Conservation (phyloP, 2,113 vertebrate species). For the Phrynosoma blainvillii region DNA sequence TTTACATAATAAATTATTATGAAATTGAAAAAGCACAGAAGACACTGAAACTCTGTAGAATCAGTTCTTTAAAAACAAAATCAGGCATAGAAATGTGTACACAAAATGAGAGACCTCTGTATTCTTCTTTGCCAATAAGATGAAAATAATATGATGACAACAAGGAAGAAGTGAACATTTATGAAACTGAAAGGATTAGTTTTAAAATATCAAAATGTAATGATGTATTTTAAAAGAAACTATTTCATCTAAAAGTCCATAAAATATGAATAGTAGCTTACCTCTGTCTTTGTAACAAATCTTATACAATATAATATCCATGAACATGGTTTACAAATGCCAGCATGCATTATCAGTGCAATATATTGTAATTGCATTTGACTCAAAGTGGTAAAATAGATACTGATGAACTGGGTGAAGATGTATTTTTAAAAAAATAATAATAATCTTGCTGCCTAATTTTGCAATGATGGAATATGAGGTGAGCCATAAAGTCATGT, state of each 20-base stretch:
- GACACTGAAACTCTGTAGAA: neutral
- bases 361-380: conserved; percentile 17
- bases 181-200: neutral
- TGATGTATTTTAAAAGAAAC: neutral
- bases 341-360: neutral
- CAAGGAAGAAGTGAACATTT: neutral
- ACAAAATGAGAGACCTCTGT: neutral
- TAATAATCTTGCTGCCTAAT: neutral
- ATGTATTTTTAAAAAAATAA: neutral
- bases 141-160: neutral
- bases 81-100: neutral
- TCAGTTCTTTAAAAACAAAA: neutral
- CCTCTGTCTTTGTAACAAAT: neutral
- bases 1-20: too few species aligned
- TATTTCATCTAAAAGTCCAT: conserved; percentile 3
- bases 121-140: neutral
- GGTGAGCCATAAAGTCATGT: conserved; percentile 27
- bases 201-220: conserved; percentile 20
- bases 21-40: neutral
- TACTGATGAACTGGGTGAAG: neutral
- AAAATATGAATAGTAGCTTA: conserved; percentile 26
- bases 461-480: conserved; percentile 24
- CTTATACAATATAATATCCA: conserved; percentile 30
- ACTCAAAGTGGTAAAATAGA: neutral
- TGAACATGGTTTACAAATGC: neutral